Evolutionary conservation across 2,797 vertebrate species (phyloP).

Genomic region (Hyperoplus lanceolatus): DNA sequence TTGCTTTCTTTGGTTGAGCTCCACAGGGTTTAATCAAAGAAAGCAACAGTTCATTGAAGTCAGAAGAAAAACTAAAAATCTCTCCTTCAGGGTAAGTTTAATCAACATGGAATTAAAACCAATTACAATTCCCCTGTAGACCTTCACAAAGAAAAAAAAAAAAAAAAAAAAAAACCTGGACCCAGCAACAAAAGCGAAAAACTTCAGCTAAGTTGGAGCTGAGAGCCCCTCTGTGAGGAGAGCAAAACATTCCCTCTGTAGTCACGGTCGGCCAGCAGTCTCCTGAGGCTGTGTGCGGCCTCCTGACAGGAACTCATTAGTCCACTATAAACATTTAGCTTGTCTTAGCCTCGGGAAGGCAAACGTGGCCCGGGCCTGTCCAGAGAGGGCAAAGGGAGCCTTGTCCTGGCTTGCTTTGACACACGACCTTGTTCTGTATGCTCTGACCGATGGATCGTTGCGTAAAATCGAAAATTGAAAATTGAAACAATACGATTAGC

Average conservation of each 20-base stretch:
- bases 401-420: constrained; percentile 40
- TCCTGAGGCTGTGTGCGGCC: constrained; percentile 66
- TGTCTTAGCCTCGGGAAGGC: constrained; percentile 63
- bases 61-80: constrained; percentile 36
- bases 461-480: too few relatives aligned
- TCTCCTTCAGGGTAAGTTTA: constrained; percentile 57
- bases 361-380: constrained; percentile 51
- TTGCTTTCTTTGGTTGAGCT: constrained; percentile 11
- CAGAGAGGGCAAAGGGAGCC: constrained; percentile 26
- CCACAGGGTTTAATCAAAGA: constrained; percentile 52
- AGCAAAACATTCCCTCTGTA: constrained; percentile 57
- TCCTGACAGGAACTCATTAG: constrained; percentile 85
- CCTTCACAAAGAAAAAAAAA: constrained; percentile 34
- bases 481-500: too few relatives aligned
- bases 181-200: constrained; percentile 54
- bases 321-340: constrained; percentile 82
- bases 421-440: constrained; percentile 22
- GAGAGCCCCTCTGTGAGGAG: constrained; percentile 45
- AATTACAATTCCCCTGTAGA: constrained; percentile 53
- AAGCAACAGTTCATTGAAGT: constrained; percentile 52
- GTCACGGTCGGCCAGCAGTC: constrained; percentile 62
- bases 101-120: constrained; percentile 69
- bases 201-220: constrained; percentile 43
- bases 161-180: constrained; percentile 49
- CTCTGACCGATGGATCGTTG: background rate